Conservation (phyloP, 2,797 vertebrate genomes). For the Ctenochaetus hawaiiensis region DNA sequence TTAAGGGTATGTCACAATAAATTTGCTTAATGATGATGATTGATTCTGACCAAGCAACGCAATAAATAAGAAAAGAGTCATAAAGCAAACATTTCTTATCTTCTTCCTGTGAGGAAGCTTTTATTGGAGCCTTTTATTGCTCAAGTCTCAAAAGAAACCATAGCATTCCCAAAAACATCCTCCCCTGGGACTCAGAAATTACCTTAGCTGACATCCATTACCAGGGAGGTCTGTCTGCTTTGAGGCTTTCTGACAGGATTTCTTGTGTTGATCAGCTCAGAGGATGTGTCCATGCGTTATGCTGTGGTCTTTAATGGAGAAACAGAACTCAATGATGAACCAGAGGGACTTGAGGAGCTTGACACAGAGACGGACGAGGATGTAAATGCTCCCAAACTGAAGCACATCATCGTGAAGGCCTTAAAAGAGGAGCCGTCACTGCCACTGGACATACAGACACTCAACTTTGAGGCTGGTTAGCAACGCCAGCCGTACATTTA, state of each 20-base stretch:
- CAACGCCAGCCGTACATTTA: background rate
- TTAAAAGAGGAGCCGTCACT: conserved; percentile 88
- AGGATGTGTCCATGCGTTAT: conserved; percentile 87
- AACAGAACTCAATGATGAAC: conserved; percentile 85
- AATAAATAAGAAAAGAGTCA: conserved; percentile 2
- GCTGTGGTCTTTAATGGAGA: conserved; percentile 90
- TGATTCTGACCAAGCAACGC: conserved; percentile 20
- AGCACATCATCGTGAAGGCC: conserved; percentile 88
- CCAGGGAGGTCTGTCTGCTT: conserved; percentile 5
- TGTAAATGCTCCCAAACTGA: conserved; percentile 84
- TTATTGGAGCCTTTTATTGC: conserved; percentile 19
- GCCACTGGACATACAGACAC: conserved; percentile 87
- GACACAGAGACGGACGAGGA: conserved; percentile 44
- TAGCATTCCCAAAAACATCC: background rate
- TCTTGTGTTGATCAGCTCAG: conserved; percentile 81
- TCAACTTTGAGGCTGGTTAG: conserved; percentile 87
- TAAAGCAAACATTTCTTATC: conserved; percentile 11
- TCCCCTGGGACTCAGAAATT: conserved; percentile 23
- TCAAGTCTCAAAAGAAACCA: conserved; percentile 24
- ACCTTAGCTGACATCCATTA: conserved; percentile 22
- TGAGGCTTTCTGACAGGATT: conserved; percentile 40
- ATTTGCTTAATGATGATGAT: background rate
- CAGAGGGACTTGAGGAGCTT: conserved; percentile 51
- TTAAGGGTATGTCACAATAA: background rate
- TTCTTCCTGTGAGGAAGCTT: conserved; percentile 6